Conservation (phyloP, 1,140 invertebrate genomes). For the Bombus sibiricus region DNA sequence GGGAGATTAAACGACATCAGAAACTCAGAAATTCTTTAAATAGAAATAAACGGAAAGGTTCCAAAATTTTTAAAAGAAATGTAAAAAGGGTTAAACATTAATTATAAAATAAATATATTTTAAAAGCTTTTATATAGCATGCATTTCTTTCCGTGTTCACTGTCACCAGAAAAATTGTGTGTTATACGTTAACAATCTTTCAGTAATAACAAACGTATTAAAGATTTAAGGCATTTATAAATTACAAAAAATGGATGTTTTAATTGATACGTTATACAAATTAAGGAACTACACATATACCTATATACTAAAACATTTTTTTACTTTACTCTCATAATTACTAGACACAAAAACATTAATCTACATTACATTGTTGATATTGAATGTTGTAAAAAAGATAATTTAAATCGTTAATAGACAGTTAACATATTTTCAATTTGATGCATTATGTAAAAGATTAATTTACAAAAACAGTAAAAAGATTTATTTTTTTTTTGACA, state of each 20-base stretch:
- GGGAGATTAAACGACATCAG: conserved; percentile 85
- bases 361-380: background rate
- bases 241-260: conserved; percentile 14
- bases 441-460: background rate
- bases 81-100: conserved; percentile 67
- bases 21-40: conserved; percentile 63
- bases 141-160: background rate
- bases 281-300: conserved; percentile 18
- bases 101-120: conserved; percentile 37
- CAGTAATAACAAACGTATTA: background rate
- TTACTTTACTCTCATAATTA: background rate
- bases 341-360: background rate
- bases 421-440: background rate
- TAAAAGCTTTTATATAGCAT: background rate
- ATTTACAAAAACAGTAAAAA: conserved; percentile 9
- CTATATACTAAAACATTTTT: conserved; percentile 30
- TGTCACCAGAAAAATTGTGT: background rate
- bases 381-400: background rate
- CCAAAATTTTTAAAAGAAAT: conserved; percentile 52
- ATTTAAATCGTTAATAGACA: background rate
- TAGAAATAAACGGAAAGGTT: conserved; percentile 59
- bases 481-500: background rate
- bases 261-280: conserved; percentile 21
- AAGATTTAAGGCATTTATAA: background rate
- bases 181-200: background rate